These are phyloP conservation scores for Diadumene lineata DNA, from an alignment of 92 coral and sea anemone species.

Conservation along the genomic window DNA sequence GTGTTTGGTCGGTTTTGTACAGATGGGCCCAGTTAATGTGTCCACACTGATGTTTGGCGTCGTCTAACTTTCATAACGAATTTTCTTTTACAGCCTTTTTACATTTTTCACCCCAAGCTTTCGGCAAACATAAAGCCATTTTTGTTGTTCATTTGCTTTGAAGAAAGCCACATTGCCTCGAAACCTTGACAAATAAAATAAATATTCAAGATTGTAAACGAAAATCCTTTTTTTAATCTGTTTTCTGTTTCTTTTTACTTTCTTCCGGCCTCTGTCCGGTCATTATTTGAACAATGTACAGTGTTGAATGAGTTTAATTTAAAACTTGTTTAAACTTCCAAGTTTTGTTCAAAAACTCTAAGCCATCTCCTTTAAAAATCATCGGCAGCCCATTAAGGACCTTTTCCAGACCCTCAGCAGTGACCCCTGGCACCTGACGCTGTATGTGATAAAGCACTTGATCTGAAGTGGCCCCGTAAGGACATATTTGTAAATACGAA, in stretches of 20 bases:
- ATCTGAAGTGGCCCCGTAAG: conserved; percentile 66
- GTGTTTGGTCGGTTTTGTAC: too few relatives aligned
- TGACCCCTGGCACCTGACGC: conserved; percentile 62
- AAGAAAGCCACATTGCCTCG: too few relatives aligned
- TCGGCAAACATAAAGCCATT: too few relatives aligned
- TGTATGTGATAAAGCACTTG: conserved; percentile 62
- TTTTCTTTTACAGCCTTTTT: too few relatives aligned
- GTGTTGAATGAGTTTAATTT: conserved; percentile 20
- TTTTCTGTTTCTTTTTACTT: neutral
- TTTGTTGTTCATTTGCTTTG: too few relatives aligned
- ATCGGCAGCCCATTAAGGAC: conserved; percentile 65
- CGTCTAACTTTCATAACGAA: too few relatives aligned
- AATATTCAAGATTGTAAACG: too few relatives aligned
- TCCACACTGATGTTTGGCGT: too few relatives aligned
- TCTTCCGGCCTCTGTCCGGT: neutral
- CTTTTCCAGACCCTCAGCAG: conserved; percentile 50
- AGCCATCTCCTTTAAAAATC: conserved; percentile 56
- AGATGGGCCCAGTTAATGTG: too few relatives aligned
- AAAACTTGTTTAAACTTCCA: conserved; percentile 77
- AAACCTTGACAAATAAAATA: too few relatives aligned
- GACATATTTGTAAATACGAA: conserved; percentile 78
- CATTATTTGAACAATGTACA: neutral
- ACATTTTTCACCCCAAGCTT: too few relatives aligned
- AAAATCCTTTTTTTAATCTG: neutral
- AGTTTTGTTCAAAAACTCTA: conserved; percentile 48